Conservation (phyloP, 2,888 invertebrate genomes). For the Andrena haemorrhoa region DNA sequence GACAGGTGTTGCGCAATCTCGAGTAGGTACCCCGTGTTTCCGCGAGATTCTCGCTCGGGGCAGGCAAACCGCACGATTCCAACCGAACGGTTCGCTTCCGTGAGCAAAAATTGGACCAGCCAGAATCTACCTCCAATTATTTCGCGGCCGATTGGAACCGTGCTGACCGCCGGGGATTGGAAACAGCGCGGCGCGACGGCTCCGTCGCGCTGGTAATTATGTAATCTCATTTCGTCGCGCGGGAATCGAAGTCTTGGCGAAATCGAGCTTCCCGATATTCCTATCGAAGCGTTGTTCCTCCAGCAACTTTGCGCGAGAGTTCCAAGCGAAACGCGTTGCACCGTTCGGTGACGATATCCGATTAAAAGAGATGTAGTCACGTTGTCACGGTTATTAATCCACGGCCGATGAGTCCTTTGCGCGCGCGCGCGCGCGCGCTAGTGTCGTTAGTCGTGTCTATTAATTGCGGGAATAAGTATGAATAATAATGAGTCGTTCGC, state of each 20-base stretch:
- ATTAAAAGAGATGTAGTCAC: not conserved
- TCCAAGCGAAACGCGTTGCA: not conserved
- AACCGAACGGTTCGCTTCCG: constrained; percentile 19
- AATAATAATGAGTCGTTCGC: constrained; percentile 28
- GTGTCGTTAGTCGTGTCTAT: not conserved
- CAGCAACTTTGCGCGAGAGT: not conserved
- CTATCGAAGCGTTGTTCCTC: not conserved
- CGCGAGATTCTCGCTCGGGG: not conserved
- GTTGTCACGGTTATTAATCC: constrained; percentile 3
- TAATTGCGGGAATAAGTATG: constrained; percentile 16
- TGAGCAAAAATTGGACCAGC: constrained; percentile 71
- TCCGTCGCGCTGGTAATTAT: constrained; percentile 31
- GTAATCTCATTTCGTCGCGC: constrained; percentile 27
- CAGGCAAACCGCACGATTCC: constrained; percentile 16
- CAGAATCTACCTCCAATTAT: constrained; percentile 70
- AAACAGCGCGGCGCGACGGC: not conserved
- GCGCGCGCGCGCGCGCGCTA: not conserved
- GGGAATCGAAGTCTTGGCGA: constrained; percentile 31
- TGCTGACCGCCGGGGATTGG: constrained; percentile 12
- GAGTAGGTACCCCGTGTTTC: not conserved
- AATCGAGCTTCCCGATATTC: not conserved
- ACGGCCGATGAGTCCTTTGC: not conserved
- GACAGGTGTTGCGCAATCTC: constrained; percentile 41
- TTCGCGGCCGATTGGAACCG: constrained; percentile 58
- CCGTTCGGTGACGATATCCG: not conserved